These are phyloP conservation scores for Volucella bombylans DNA, from an alignment of 2,888 invertebrate genomes.

Conservation along the genomic window DNA sequence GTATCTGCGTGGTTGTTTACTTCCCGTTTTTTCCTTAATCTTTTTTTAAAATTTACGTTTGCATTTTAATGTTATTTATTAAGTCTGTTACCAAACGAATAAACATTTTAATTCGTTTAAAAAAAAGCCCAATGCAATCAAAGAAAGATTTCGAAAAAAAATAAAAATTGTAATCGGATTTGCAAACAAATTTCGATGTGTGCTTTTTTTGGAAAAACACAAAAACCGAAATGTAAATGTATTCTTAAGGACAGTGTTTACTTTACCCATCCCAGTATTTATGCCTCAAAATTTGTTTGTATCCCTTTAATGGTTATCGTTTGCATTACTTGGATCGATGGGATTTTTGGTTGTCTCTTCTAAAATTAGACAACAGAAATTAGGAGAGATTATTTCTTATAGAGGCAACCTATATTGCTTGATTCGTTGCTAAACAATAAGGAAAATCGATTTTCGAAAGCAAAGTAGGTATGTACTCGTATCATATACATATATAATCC, in stretches of 20 bases:
- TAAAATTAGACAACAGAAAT: conserved; percentile 38
- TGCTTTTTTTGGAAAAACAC: background rate
- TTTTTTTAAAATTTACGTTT: background rate
- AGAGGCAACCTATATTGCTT: conserved; percentile 1
- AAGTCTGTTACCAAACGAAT: background rate
- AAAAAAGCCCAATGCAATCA: background rate
- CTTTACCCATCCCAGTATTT: conserved; percentile 7
- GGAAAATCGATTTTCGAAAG: too few relatives aligned
- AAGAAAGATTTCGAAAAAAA: background rate
- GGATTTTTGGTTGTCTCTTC: background rate
- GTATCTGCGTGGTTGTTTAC: background rate
- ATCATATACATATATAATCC: conserved; percentile 16
- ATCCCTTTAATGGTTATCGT: conserved; percentile 37
- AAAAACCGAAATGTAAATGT: conserved; percentile 31
- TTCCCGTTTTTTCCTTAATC: background rate
- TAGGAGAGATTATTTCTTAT: conserved; percentile 4
- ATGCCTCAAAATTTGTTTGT: conserved; percentile 46
- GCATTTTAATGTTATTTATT: background rate
- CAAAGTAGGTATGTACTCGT: background rate
- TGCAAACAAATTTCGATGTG: conserved; percentile 17
- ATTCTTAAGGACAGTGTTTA: conserved; percentile 29
- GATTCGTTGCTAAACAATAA: conserved; percentile 1
- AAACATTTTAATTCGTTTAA: background rate
- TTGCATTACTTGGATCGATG: conserved; percentile 15
- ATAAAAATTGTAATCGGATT: conserved; percentile 29